These are phyloP conservation scores for Caenorhabditis sp. DNA, from an alignment of 2,888 invertebrate genomes.

Conservation along the genomic window DNA sequence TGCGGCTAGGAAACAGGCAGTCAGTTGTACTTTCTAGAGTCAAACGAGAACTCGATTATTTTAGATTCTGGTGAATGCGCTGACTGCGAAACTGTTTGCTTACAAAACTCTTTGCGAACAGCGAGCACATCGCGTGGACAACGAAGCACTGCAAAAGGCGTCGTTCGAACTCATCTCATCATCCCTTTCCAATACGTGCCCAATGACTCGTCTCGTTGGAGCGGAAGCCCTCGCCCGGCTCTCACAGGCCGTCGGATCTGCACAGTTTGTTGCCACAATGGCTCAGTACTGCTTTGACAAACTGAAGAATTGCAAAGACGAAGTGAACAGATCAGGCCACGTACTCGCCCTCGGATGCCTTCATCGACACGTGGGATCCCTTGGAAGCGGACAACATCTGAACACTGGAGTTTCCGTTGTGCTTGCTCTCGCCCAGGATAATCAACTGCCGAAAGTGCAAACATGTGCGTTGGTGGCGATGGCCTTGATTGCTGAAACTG, in stretches of 20 bases:
- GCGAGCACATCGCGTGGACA: conserved; percentile 64
- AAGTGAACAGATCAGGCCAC: conserved; percentile 88
- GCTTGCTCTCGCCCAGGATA: conserved; percentile 93
- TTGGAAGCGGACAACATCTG: conserved; percentile 94
- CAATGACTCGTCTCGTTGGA: conserved; percentile 90
- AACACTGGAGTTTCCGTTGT: conserved; percentile 95
- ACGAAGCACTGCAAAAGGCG: conserved; percentile 66
- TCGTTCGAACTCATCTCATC: conserved; percentile 80
- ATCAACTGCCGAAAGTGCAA: conserved; percentile 87
- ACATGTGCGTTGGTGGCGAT: conserved; percentile 97
- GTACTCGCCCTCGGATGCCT: conserved; percentile 95
- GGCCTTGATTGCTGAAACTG: conserved; percentile 94
- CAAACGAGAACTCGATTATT: background rate
- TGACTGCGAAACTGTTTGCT: conserved; percentile 92
- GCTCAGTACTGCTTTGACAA: conserved; percentile 92
- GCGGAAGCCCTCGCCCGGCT: conserved; percentile 95
- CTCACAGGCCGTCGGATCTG: conserved; percentile 90
- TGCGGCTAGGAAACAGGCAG: conserved; percentile 58
- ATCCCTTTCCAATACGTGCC: conserved; percentile 82
- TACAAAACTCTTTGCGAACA: conserved; percentile 82
- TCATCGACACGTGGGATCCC: conserved; percentile 86
- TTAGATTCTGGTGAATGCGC: conserved; percentile 89
- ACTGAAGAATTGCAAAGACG: conserved; percentile 86
- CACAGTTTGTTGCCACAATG: conserved; percentile 88
- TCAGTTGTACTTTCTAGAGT: background rate